Evolutionary conservation across 1,140 invertebrate genomes (phyloP), one percentile per base, ranked within the genome.

Genomic region (Halictus rubicundus): DNA sequence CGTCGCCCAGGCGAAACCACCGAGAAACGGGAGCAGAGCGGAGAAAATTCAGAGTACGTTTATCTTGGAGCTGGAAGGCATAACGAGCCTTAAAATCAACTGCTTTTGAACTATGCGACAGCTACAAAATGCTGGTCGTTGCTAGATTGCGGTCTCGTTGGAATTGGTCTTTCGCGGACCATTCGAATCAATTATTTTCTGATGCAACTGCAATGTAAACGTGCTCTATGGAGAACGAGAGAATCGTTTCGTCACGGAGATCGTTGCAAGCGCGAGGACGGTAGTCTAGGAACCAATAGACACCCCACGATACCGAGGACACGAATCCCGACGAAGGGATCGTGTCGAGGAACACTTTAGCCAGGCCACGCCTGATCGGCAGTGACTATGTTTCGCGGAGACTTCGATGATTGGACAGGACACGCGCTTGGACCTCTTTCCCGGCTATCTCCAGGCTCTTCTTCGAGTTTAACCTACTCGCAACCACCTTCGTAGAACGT

Each of bases 251-350:
- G 37, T 80, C 76, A 79, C 42, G 59, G 84, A 80, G 76, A 86
- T 77, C 72, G 78, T 75, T 77, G 61, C 52, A 59, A 76, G 46
- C 64, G 80, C 80, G 69, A 86, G 83, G 83, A 85, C 80, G 84
- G 80, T 80, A 83, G 64, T 78, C 65, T 81, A 86, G 81, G 81
- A 86, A 86, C 80, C 85, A 86, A 81, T 63, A 42, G 78, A 77
- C 68, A 65, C 79, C 72, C 71, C 77, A 73, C 70, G 68, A 68
- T 57, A 81, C 68, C 59, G 61, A 65, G 19, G 25, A 68, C 66
- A 60, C 66, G 60, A 37, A 27, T 61, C 37, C 68, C 39, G 21
- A 12, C 42, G 80, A 21, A 60, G 60, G 19, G 73, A 74, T 54
- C 46, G 65, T 66, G 70, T 66, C 76, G 74, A 85, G 83, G 83